phyloP scores from a whole-genome alignment of 1,140 invertebrate species.

The Zeugodacus cucurbitae region DNA sequence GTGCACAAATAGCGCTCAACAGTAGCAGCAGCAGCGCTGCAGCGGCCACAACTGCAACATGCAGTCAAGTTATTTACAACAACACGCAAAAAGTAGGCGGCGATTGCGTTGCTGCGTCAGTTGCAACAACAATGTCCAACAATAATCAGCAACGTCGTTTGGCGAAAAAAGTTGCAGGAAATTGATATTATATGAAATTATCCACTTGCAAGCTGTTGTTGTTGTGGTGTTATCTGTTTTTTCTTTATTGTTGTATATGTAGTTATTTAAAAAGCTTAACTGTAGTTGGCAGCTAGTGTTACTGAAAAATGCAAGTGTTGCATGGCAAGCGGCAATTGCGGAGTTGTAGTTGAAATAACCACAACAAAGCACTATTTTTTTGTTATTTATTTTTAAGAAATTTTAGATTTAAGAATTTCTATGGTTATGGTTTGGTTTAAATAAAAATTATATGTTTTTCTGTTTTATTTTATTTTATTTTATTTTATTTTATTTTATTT shows the following conservation, averaged over 20 bases:
- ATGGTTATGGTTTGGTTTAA: too few relatives aligned
- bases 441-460: too few relatives aligned
- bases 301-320: conserved; percentile 9
- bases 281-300: not conserved
- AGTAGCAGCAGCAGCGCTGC: not conserved
- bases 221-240: not conserved
- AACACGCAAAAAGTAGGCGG: not conserved
- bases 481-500: too few relatives aligned
- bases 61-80: not conserved
- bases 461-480: too few relatives aligned
- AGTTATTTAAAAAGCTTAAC: not conserved
- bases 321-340: not conserved
- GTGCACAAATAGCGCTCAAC: not conserved
- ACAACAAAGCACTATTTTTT: not conserved
- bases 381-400: not conserved
- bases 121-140: not conserved
- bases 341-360: not conserved
- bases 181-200: conserved; percentile 38
- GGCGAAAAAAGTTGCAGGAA: not conserved
- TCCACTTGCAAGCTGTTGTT: conserved; percentile 24
- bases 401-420: too few relatives aligned
- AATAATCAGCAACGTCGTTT: not conserved
- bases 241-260: not conserved
- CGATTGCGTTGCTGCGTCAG: not conserved
- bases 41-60: not conserved